A percentile compares a stretch with the other conserved stretches of the same genome.
phyloP scores from a whole-genome alignment of 1,140 invertebrate species.

The Oncopodura yosiiana region DNA sequence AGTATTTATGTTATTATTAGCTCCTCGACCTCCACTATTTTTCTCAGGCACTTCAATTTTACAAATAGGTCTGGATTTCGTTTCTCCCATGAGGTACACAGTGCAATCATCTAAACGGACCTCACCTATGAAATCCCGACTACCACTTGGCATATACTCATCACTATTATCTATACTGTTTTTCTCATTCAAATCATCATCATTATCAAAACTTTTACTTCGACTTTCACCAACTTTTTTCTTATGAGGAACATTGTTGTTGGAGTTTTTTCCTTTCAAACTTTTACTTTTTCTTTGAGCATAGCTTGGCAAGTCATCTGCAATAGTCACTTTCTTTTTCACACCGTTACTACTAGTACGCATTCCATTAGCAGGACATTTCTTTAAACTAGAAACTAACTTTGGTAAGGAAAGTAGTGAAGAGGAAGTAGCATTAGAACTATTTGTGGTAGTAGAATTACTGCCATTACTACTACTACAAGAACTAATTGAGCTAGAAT shows the following conservation, averaged over 20 bases:
- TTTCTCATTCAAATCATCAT: neutral
- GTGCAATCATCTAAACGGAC: conserved; percentile 24
- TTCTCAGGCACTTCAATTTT: conserved; percentile 26
- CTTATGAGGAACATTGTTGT: neutral
- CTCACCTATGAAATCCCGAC: conserved; percentile 8
- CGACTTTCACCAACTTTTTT: neutral
- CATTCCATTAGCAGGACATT: no score
- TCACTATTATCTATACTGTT: neutral
- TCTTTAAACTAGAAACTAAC: conserved; percentile 10
- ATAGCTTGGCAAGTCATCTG: conserved; percentile 3
- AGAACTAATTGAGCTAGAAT: no score
- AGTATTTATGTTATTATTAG: no score
- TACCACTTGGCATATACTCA: neutral
- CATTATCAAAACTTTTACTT: neutral
- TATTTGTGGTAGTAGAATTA: neutral
- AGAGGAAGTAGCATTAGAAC: neutral
- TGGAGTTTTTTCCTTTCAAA: neutral
- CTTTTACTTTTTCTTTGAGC: neutral
- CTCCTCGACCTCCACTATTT: neutral
- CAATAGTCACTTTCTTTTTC: conserved; percentile 16
- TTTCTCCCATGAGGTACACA: conserved; percentile 30
- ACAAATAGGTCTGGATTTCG: conserved; percentile 20
- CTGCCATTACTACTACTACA: no score
- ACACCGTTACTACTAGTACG: neutral
- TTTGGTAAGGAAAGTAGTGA: neutral